phyloP scores from a whole-genome alignment of 2,797 vertebrate species.

The Chelon labrosus region DNA sequence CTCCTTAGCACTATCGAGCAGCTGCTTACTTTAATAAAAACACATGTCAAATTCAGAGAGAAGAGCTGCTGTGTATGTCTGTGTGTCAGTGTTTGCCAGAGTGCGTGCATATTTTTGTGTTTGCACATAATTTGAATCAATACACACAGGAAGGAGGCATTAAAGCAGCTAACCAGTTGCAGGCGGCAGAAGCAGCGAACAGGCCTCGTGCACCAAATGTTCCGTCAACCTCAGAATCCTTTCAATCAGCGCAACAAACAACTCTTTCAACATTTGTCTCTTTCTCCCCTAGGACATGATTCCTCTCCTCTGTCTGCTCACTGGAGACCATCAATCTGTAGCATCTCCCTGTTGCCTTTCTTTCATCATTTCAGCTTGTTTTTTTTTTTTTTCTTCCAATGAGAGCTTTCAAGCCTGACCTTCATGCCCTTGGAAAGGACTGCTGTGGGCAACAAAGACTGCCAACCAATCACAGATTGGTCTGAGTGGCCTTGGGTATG shows the following conservation, averaged over 20 bases:
- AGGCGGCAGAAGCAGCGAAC: slow-evolving; percentile 46
- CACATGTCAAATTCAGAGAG: slow-evolving; percentile 88
- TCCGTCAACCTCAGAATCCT: slow-evolving; percentile 63
- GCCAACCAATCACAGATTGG: slow-evolving; percentile 60
- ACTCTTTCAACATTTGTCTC: slow-evolving; percentile 73
- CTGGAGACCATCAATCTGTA: slow-evolving; percentile 72
- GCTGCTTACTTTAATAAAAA: slow-evolving; percentile 97
- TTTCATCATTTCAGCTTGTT: slow-evolving; percentile 61
- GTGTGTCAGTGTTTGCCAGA: slow-evolving; percentile 26
- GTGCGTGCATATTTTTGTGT: slow-evolving; percentile 52
- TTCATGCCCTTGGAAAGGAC: slow-evolving; percentile 67
- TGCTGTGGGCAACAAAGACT: slow-evolving; percentile 69
- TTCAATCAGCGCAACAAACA: slow-evolving; percentile 75
- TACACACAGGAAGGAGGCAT: slow-evolving; percentile 84
- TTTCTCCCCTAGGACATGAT: slow-evolving; percentile 68
- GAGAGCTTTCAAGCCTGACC: slow-evolving; percentile 77
- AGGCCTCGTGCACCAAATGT: slow-evolving; percentile 54
- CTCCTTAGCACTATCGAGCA: slow-evolving; percentile 95
- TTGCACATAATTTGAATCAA: slow-evolving; percentile 84
- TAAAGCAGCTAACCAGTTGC: slow-evolving; percentile 72
- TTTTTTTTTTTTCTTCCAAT: slow-evolving; percentile 58
- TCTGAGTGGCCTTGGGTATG: slow-evolving; percentile 61
- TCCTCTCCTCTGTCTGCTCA: slow-evolving; percentile 60
- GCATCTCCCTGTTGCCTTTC: slow-evolving; percentile 68
- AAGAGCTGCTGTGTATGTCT: slow-evolving; percentile 58